Evolutionary conservation across 2,113 vertebrate species (phyloP).

Genomic region (Struthidea cinerea): DNA sequence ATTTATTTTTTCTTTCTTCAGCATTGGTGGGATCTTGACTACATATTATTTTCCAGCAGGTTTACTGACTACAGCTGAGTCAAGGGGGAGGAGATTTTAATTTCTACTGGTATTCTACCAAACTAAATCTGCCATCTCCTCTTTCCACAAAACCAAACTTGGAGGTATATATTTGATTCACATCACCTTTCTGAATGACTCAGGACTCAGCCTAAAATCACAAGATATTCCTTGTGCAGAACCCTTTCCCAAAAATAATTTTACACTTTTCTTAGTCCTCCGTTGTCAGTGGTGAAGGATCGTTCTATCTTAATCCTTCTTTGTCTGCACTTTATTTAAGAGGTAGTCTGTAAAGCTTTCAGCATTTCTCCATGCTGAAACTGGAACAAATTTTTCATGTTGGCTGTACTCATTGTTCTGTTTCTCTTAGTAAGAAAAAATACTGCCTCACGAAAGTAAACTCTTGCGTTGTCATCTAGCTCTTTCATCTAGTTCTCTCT

Average conservation of each 20-base stretch:
- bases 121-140: not conserved
- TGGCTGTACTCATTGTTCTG: slow-evolving; percentile 5
- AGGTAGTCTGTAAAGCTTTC: not conserved
- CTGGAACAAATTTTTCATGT: not conserved
- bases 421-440: not conserved
- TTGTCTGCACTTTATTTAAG: not conserved
- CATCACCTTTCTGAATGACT: not conserved
- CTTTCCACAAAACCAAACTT: not conserved
- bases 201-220: not conserved
- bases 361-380: not conserved
- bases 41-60: not conserved
- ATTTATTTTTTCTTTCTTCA: not conserved
- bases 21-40: not conserved
- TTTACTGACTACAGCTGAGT: not conserved
- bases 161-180: not conserved
- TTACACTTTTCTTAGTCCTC: not conserved
- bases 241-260: not conserved
- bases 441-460: not conserved
- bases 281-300: not conserved
- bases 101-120: not conserved
- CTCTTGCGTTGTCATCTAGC: not conserved
- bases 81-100: not conserved
- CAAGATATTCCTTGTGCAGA: not conserved
- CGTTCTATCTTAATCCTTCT: not conserved
- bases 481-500: not conserved